Evolutionary conservation across 2,888 invertebrate species (phyloP), one percentile per base, ranked within the genome.

Genomic region (Frankliniella fusca): DNA sequence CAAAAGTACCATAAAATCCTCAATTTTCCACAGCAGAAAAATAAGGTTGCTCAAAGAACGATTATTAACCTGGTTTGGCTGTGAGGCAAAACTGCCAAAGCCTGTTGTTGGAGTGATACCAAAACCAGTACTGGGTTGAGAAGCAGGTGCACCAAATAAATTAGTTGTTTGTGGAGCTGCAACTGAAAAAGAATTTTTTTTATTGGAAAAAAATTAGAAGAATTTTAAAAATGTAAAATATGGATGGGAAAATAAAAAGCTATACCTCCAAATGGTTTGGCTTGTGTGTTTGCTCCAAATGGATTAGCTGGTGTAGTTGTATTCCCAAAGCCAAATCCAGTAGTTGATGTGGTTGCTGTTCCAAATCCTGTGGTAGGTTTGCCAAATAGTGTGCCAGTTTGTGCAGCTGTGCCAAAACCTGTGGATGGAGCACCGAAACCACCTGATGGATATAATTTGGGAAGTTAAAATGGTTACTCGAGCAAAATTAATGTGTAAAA

Each of bases 331-430:
- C 88, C 87, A 85, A 89, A 89, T 65, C 88, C 87, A 80, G 88
- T 87, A 12, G 88, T 86, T 86, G 87, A 86, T n/a, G 90, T 89
- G 0, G 92, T 88, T 80, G 88, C 87, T 38, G 89, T 86, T 80
- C 93, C 93, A 86, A 93, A 93, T 20, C 89, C 91, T 81, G 91
- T 89, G 84, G 89, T 90, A 81, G 90, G 91, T 88, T 93, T 93
- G 0, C 93, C 93, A 88, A 95, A 93, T 65, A 94, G 89, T 81
- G 91, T 90, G 83, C 90, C 89, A 86, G 91, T 91, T 38, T 89
- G 89, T 15, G 87, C 87, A 9, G 89, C 86, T 48, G 89, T 87
- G 65, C 91, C 91, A 87, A 93, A 92, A 12, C 90, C 90, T 85
- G 87, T 87, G 61, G 85, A 83, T 83, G 82, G 85, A 79, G 85